A percentile compares a stretch with the other conserved stretches of the same genome.
Evolutionary conservation across 2,888 invertebrate species (phyloP).

Genomic region (Thereva nobilitata): DNA sequence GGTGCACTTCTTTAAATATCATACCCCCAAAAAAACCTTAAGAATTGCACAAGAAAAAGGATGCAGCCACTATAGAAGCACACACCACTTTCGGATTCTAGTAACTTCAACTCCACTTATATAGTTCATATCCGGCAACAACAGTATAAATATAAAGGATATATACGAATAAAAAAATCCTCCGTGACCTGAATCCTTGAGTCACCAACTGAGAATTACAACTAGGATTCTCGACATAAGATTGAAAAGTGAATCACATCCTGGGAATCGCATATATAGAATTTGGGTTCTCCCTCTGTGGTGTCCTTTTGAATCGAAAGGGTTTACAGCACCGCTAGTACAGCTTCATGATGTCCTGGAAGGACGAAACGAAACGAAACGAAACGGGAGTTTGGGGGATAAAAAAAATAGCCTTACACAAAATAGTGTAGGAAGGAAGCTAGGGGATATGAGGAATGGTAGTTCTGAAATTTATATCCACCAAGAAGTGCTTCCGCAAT

Average conservation of each 20-base stretch:
- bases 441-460: constrained; percentile 30
- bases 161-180: constrained; percentile 18
- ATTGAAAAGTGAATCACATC: constrained; percentile 29
- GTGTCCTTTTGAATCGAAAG: too few relatives aligned
- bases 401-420: constrained; percentile 18
- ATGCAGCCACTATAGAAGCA: constrained; percentile 1
- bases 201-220: constrained; percentile 31
- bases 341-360: too few relatives aligned
- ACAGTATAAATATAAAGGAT: not conserved
- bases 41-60: constrained; percentile 2
- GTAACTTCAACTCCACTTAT: not conserved
- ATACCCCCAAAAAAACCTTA: too few relatives aligned
- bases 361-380: too few relatives aligned
- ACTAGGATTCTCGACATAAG: constrained; percentile 19
- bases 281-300: too few relatives aligned
- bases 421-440: constrained; percentile 21
- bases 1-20: too few relatives aligned
- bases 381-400: too few relatives aligned
- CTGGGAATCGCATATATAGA: constrained; percentile 13
- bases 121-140: too few relatives aligned
- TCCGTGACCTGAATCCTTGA: constrained; percentile 33
- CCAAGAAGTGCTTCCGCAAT: constrained; percentile 32
- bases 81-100: constrained; percentile 13
- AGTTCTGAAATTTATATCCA: constrained; percentile 34
- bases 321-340: too few relatives aligned